phyloP scores from a whole-genome alignment of 2,797 vertebrate species.

The Pantherophis alleghaniensis region DNA sequence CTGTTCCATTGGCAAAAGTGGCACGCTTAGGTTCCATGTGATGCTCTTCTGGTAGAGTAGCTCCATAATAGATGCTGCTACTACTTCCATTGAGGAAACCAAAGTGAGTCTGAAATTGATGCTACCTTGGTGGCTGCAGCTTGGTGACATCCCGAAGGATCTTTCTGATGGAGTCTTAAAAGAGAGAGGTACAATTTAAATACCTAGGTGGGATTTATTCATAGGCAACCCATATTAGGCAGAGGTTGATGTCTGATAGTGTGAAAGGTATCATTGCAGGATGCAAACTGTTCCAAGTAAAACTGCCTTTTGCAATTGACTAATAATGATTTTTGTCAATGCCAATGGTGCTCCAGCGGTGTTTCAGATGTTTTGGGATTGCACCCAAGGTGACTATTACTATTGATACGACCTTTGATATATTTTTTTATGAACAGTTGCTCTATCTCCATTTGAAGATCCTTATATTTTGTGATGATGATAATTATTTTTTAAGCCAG shows the following conservation, averaged over 20 bases:
- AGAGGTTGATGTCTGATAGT: not conserved
- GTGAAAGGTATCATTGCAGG: not conserved
- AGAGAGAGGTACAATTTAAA: not conserved
- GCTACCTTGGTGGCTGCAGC: not conserved
- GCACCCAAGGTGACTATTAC: not conserved
- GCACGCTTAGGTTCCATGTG: conserved; percentile 8
- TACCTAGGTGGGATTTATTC: not conserved
- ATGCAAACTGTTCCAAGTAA: not conserved
- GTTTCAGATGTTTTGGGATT: not conserved
- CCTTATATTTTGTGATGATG: not conserved
- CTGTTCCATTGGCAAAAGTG: conserved; percentile 28
- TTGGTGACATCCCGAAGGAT: not conserved
- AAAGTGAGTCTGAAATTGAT: not conserved
- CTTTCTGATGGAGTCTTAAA: not conserved
- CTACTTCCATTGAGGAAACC: not conserved
- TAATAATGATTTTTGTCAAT: not conserved
- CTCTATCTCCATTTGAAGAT: not conserved
- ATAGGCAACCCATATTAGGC: not conserved
- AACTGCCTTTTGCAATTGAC: not conserved
- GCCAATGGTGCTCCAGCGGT: not conserved
- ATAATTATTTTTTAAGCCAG: not conserved
- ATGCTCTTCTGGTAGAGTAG: not conserved
- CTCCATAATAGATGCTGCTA: not conserved
- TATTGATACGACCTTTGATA: not conserved
- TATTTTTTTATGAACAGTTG: not conserved